phyloP scores from a whole-genome alignment of 2,113 vertebrate genomes.

The Pelmatolapia mariae region DNA sequence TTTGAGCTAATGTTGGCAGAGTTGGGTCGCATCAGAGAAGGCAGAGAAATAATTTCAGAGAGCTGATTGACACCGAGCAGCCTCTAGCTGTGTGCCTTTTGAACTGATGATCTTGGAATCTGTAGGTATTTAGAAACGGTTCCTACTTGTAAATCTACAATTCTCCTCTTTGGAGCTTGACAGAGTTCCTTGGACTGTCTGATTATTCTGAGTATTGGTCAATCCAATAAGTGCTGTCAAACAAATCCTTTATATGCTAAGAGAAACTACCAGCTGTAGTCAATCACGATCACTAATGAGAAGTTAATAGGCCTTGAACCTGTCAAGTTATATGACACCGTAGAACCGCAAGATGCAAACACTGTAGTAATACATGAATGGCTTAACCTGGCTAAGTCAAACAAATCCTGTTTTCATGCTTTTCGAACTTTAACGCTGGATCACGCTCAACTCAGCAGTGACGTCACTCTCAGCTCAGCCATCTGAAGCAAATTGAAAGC shows the following conservation, averaged over 20 bases:
- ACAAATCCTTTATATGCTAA: no score
- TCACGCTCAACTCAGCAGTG: not conserved
- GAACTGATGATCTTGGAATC: not conserved
- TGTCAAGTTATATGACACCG: not conserved
- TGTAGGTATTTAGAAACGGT: not conserved
- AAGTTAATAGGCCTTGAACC: not conserved
- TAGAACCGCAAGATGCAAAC: not conserved
- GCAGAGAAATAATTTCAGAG: not conserved
- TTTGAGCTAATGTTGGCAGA: not conserved
- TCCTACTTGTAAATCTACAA: not conserved
- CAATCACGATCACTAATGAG: not conserved
- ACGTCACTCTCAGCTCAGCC: not conserved
- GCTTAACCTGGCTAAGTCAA: not conserved
- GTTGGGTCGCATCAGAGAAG: not conserved
- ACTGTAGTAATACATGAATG: not conserved
- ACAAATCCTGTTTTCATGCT: not conserved
- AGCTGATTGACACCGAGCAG: not conserved
- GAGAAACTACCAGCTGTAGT: no score
- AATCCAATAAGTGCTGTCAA: no score
- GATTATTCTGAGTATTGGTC: no score
- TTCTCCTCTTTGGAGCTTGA: not conserved
- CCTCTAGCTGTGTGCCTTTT: not conserved
- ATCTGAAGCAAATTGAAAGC: not conserved
- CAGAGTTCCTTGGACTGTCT: not conserved
- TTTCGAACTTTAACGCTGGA: not conserved